Base-by-base conservation (phyloP, 2,888 invertebrate genomes). In the Thera obeliscata region DNA sequence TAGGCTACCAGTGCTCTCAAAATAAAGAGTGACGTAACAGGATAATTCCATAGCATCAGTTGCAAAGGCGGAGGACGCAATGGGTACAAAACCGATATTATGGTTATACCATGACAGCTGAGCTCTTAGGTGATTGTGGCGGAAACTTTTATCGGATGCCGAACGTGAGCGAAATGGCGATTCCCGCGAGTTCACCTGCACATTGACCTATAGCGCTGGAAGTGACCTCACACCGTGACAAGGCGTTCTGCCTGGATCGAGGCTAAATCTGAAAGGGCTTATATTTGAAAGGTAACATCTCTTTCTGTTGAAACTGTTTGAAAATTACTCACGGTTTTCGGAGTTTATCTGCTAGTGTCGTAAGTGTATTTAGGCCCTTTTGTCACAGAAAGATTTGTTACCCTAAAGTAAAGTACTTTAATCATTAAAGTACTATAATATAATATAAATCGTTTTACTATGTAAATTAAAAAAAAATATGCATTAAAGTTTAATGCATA, bases 81-180 rank as follows among this genome's bases (percentile, higher is more conserved):
- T 78, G 82, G 85, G 88, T 90, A 91, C 91, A 91, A 93, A 91
- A 92, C 90, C 90, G 91, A 91, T 92, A 90, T 91, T 22, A 90
- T 87, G 90, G 87, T 89, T 91, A 91, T 93, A 88, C 88, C 90
- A 87, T 91, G 93, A 93, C 93, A 93, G 92, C 93, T 93, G 93
- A 93, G 94, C 93, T 94, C 93, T 94, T 93, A 93, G 93, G 93
- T 92, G 93, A 93, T 94, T 94, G 94, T 93, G 92, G 92, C 87
- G 89, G 91, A 91, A 93, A 94, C 90, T 93, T 93, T 94, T 94
- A 93, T 94, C 94, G 91, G 89, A 93, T 91, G 91, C 90, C 88
- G 90, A 89, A 92, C 94, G 94, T 94, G 94, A 91, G 87, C 87
- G 83, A 90, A 93, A 93, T 93, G 89, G 89, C 87, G 89, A 92